A percentile compares a stretch with the other conserved stretches of the same genome.
Evolutionary conservation across 37 sponge, comb jelly and placozoan genomes (phyloP).

Genomic region (Beroe forskalii): DNA sequence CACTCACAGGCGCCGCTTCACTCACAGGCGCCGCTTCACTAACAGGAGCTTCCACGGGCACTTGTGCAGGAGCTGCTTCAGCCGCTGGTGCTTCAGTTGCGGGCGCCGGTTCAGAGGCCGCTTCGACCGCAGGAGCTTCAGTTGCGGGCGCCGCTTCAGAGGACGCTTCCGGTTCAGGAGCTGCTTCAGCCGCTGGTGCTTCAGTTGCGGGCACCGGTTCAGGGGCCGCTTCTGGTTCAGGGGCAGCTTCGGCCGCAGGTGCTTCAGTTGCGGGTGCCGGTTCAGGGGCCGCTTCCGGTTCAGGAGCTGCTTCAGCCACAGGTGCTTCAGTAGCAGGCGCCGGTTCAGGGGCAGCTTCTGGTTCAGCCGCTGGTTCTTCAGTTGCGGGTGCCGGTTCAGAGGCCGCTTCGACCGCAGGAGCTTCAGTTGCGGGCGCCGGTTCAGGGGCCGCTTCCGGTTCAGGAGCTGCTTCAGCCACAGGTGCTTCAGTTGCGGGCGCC

Average conservation of each 20-base stretch:
- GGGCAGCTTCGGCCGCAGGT: neutral
- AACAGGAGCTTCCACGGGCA: too few species aligned
- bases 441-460: neutral
- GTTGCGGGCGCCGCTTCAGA: neutral
- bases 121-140: neutral
- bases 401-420: conserved; percentile 15
- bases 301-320: neutral
- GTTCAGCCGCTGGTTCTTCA: neutral
- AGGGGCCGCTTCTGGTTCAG: neutral
- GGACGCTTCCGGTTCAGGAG: neutral
- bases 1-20: neutral
- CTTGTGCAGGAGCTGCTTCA: too few species aligned
- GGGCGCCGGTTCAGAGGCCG: too few species aligned
- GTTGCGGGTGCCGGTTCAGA: neutral
- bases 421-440: neutral
- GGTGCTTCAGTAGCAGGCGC: too few species aligned
- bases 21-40: too few species aligned
- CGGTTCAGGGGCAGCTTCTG: too few species aligned
- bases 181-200: neutral
- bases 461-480: neutral
- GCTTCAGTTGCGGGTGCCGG: too few species aligned
- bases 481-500: too few species aligned
- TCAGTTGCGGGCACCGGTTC: neutral
- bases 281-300: too few species aligned
- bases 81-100: neutral